Conservation (phyloP, 2,113 vertebrate species). For the Acanthisitta chloris region DNA sequence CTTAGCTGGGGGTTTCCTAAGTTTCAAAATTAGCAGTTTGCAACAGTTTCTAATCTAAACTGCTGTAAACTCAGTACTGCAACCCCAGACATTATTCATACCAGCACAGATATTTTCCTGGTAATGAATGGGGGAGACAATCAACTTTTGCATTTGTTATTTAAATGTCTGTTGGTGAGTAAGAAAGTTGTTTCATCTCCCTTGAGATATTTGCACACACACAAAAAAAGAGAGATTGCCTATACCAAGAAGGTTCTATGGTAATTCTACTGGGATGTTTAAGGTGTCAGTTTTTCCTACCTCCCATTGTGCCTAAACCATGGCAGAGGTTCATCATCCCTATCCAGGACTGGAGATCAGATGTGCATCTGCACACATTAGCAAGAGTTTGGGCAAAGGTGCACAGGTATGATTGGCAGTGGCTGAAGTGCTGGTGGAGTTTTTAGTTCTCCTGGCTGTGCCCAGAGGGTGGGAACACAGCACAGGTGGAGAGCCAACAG, state of each 20-base stretch:
- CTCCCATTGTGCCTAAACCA: not conserved
- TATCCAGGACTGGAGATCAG: not conserved
- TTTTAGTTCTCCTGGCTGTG: not conserved
- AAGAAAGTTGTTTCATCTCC: not conserved
- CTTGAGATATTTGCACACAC: not conserved
- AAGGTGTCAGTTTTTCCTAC: not conserved
- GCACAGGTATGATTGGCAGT: rapidly evolving
- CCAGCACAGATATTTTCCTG: not conserved
- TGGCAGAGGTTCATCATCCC: not conserved
- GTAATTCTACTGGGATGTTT: not conserved
- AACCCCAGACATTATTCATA: not conserved
- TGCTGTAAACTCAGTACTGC: not conserved
- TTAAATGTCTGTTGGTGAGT: not conserved
- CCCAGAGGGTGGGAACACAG: not conserved
- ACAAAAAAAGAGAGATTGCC: not conserved
- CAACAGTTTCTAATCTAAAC: not conserved
- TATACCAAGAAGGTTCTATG: not conserved
- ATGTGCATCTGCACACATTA: not conserved
- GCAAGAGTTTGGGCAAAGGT: not conserved
- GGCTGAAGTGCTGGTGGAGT: not conserved
- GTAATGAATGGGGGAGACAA: rapidly evolving
- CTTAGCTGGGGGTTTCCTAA: not conserved
- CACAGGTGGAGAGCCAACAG: not conserved
- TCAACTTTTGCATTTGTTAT: not conserved
- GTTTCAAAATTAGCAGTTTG: not conserved